These are phyloP conservation scores for Craniophora ligustri DNA, from an alignment of 2,888 invertebrate species.

Conservation along the genomic window DNA sequence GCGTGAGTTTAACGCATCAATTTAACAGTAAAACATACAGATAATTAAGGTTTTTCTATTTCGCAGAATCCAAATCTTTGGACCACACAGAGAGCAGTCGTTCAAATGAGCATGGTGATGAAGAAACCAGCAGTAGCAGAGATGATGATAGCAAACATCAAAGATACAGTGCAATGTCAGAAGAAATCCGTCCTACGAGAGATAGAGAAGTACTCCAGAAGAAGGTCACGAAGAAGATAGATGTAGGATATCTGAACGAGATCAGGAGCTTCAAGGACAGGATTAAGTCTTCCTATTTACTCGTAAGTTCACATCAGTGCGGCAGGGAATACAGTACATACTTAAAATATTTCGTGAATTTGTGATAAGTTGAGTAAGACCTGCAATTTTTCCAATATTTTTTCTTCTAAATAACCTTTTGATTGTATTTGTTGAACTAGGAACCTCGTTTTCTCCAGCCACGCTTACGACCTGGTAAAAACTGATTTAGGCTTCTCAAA, in stretches of 20 bases:
- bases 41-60: neutral
- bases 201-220: slow-evolving; percentile 9
- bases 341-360: too few relatives aligned
- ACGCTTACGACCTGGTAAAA: too few relatives aligned
- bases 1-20: too few relatives aligned
- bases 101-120: neutral
- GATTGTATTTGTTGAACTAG: too few relatives aligned
- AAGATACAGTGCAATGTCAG: slow-evolving; percentile 26
- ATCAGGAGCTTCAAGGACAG: slow-evolving; percentile 47
- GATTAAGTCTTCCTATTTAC: slow-evolving; percentile 32
- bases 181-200: slow-evolving; percentile 27
- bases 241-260: slow-evolving; percentile 53
- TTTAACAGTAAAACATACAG: too few relatives aligned
- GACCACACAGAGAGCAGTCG: neutral
- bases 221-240: slow-evolving; percentile 33
- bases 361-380: too few relatives aligned
- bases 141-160: neutral
- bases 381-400: too few relatives aligned
- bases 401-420: too few relatives aligned
- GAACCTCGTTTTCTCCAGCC: too few relatives aligned
- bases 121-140: neutral
- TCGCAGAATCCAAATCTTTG: neutral
- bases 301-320: slow-evolving; percentile 40
- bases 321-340: too few relatives aligned
- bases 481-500: too few relatives aligned